A percentile compares a stretch with the other conserved stretches of the same genome.
Conservation (phyloP, 2,797 vertebrate genomes). For the Artibeus jamaicensis region DNA sequence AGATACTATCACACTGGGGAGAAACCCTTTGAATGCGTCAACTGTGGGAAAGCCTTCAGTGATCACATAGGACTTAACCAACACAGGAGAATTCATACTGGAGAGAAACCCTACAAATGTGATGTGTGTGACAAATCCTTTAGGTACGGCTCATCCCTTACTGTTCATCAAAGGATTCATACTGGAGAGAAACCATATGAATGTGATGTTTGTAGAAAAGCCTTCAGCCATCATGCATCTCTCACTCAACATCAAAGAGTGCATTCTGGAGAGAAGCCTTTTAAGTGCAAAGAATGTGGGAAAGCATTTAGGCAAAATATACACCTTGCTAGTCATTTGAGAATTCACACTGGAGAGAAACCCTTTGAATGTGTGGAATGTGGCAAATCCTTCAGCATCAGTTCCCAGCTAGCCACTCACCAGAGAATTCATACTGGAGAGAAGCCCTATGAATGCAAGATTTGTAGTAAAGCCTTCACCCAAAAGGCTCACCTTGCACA, state of each 20-base stretch:
- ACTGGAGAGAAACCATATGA: constrained; percentile 72
- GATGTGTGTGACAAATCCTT: constrained; percentile 68
- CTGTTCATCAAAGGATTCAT: constrained; percentile 71
- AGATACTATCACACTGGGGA: constrained; percentile 61
- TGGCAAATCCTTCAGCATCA: constrained; percentile 74
- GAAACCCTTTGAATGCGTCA: constrained; percentile 65
- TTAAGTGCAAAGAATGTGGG: constrained; percentile 71
- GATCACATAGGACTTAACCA: constrained; percentile 73
- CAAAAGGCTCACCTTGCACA: constrained; percentile 75
- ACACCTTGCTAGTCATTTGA: constrained; percentile 73
- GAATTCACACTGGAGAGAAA: constrained; percentile 70
- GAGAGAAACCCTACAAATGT: constrained; percentile 72
- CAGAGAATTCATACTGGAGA: constrained; percentile 73
- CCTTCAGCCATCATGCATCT: constrained; percentile 69
- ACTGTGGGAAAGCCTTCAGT: constrained; percentile 74
- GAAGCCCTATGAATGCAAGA: constrained; percentile 65
- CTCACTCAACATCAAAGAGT: constrained; percentile 74
- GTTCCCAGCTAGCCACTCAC: constrained; percentile 70
- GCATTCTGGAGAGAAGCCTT: constrained; percentile 75
- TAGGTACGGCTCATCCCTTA: constrained; percentile 68
- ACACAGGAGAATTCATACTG: constrained; percentile 71
- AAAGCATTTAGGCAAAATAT: constrained; percentile 76
- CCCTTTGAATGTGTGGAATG: constrained; percentile 69
- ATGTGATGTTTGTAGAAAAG: constrained; percentile 65
- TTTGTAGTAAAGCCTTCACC: constrained; percentile 68